Evolutionary conservation across 2,888 invertebrate species (phyloP).

Genomic region (Galerucella nymphaeae): DNA sequence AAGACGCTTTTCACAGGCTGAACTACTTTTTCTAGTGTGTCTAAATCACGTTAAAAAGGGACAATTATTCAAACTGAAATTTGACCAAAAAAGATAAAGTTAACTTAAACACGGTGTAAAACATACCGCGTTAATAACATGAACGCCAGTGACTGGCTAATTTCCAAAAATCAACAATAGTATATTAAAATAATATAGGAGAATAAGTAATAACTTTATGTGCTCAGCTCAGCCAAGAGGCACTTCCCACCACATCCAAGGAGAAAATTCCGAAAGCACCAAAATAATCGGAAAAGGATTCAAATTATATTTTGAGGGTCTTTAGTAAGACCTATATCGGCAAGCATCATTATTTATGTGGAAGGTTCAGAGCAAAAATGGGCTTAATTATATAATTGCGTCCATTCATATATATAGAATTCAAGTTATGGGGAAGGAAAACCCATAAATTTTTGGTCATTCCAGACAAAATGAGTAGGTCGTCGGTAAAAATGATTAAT

Average conservation of each 20-base stretch:
- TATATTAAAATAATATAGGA: too few relatives aligned
- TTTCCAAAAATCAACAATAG: too few relatives aligned
- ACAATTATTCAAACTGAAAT: too few relatives aligned
- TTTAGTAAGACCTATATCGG: slow-evolving; percentile 27
- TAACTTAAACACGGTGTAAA: too few relatives aligned
- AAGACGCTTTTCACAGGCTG: too few relatives aligned
- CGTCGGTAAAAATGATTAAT: slow-evolving; percentile 30
- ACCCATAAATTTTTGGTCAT: slow-evolving; percentile 25
- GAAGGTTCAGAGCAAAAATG: slow-evolving; percentile 27
- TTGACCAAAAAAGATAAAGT: too few relatives aligned
- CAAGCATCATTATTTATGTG: slow-evolving; percentile 33
- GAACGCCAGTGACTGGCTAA: too few relatives aligned
- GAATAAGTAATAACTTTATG: too few relatives aligned
- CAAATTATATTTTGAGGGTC: slow-evolving; percentile 26
- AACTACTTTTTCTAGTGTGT: too few relatives aligned
- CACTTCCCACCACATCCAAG: not conserved
- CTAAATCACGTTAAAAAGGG: too few relatives aligned
- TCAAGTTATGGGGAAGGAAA: slow-evolving; percentile 22
- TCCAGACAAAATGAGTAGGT: slow-evolving; percentile 17
- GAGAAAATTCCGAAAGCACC: not conserved
- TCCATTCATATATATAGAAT: slow-evolving; percentile 23
- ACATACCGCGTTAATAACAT: too few relatives aligned
- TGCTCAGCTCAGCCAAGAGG: too few relatives aligned
- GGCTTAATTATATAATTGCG: slow-evolving; percentile 33
- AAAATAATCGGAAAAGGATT: slow-evolving; percentile 13